Evolutionary conservation across 2,113 vertebrate species (phyloP), one percentile per base, ranked within the genome.

Genomic region (Indri indri): DNA sequence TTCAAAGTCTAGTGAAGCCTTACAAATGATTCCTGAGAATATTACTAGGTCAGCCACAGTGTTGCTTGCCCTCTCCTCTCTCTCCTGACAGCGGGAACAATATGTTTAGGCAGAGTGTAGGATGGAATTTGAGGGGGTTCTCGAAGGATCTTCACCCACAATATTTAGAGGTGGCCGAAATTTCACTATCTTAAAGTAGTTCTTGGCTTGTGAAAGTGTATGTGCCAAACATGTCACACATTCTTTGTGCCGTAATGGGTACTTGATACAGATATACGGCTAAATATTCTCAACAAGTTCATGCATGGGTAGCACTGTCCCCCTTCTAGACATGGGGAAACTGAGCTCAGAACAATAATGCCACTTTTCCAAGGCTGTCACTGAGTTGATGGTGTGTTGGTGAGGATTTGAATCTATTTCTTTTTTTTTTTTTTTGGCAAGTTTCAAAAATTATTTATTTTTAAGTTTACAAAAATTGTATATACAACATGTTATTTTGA

Each of bases 11-110:
- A 76, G 17, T 27, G 50, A 70, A 94, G 73, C 17, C 89, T 96
- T 86, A 23, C 63, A 65, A 47, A 61, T 65, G 61, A 95, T 96
- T 61, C 70, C 47, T 37, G 77, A 82, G 97, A 88, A 88, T 83
- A 59, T 45, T 82, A 50, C 54, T 34, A 77, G 40, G 61, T 45
- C 52, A 74, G 88, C 65, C 32, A 13, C 37, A 42, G 18, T 92
- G 94, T 76, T 70, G 20, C 17, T 63, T 63, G 30, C 8, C 0
- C 17, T 96, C 16, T 63, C 13, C 27, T 76, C 10, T 80, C 16
- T 25, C 87, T 86, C 42, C 50, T 79, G 52, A 54, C 11, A 88
- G 10, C 79, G 23, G 63, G 27, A 57, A 90, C 86, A 17, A n/a
- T 12, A 73, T 23, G 42, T n/a, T 45, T 63, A 32, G n/a, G 45